A percentile compares a stretch with the other conserved stretches of the same genome.
phyloP scores from a whole-genome alignment of 2,888 invertebrate species.

The Eurois occulta region DNA sequence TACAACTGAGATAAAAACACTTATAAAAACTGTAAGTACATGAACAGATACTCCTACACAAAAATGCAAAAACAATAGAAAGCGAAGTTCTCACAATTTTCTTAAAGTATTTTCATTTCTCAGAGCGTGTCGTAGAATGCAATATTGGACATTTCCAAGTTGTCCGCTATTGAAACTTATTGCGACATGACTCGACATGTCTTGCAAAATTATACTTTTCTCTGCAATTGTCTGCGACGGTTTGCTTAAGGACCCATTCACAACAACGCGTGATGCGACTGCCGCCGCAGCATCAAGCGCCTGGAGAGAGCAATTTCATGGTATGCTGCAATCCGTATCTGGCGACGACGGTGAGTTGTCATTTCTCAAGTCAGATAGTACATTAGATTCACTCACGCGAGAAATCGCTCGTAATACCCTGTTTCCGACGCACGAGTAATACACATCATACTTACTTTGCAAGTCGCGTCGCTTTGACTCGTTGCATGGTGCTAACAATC shows the following conservation, averaged over 20 bases:
- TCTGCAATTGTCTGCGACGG: slow-evolving; percentile 59
- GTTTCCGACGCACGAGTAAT: neutral
- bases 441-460: too few species aligned
- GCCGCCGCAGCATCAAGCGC: too few species aligned
- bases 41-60: neutral
- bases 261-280: neutral
- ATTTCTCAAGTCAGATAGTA: neutral
- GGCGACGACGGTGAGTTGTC: neutral
- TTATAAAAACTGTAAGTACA: neutral
- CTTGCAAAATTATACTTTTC: slow-evolving; percentile 57
- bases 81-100: neutral
- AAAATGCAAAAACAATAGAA: slow-evolving; percentile 14
- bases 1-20: neutral
- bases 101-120: slow-evolving; percentile 59
- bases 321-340: neutral
- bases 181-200: slow-evolving; percentile 62
- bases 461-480: neutral
- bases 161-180: slow-evolving; percentile 58
- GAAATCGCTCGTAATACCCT: neutral
- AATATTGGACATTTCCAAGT: slow-evolving; percentile 62
- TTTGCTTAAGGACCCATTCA: neutral
- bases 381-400: neutral
- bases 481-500: neutral
- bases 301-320: neutral
- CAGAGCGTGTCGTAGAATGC: slow-evolving; percentile 42